A percentile compares a stretch with the other conserved stretches of the same genome.
phyloP scores from a whole-genome alignment of 2,797 vertebrate species.

The Pristis pectinata region DNA sequence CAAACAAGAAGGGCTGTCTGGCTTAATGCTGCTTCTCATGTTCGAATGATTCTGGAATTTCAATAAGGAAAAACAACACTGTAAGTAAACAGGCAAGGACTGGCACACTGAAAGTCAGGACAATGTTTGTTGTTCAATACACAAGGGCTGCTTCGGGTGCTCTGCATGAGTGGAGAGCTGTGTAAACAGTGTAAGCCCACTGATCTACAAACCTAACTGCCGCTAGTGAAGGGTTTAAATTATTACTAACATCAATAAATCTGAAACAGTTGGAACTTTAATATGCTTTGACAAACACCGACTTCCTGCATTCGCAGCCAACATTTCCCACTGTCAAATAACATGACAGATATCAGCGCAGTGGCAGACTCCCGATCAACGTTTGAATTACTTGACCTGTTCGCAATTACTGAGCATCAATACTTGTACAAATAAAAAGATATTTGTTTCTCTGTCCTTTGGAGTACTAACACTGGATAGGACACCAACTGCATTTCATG shows the following conservation, averaged over 20 bases:
- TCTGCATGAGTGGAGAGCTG: not conserved
- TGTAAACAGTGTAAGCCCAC: no score
- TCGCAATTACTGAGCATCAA: not conserved
- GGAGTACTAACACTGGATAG: not conserved
- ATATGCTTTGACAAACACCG: slow-evolving; percentile 1
- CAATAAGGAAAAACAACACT: not conserved
- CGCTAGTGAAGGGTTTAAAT: not conserved
- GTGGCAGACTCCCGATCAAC: not conserved
- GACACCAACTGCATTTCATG: not conserved
- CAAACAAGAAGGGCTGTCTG: no score
- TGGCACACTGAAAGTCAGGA: not conserved
- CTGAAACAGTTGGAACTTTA: slow-evolving; percentile 5
- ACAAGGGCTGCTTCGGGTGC: not conserved
- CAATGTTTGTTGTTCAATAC: not conserved
- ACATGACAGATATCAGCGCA: not conserved
- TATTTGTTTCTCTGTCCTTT: not conserved
- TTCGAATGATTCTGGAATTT: not conserved
- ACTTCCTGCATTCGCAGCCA: not conserved
- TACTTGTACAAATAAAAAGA: not conserved
- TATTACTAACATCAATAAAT: slow-evolving; percentile 15
- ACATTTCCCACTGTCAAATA: slow-evolving; percentile 12
- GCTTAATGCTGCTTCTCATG: no score
- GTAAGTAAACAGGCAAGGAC: not conserved
- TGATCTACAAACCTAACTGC: not conserved
- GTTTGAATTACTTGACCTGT: not conserved